Base-by-base conservation (phyloP, 1,140 invertebrate species). In the Yoshiicerus persimilis region DNA sequence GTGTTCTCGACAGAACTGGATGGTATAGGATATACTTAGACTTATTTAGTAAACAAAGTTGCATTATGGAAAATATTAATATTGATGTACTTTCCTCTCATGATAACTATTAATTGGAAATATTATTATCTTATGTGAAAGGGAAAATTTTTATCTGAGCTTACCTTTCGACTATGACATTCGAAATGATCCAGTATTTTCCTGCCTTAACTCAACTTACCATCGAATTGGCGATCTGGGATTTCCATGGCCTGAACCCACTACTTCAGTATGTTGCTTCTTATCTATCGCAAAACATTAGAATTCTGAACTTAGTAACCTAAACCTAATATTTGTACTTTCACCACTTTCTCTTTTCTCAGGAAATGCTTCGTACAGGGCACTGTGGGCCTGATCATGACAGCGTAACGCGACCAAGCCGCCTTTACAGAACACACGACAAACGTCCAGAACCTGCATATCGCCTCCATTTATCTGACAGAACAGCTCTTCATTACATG, bases 121-220 rank as follows among this genome's bases (percentile, higher is more conserved):
- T n/a, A n/a, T n/a, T n/a, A n/a, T n/a, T n/a, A n/a, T n/a, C n/a
- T n/a, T n/a, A n/a, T n/a, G n/a, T n/a, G n/a, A n/a, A n/a, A n/a
- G 90, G 90, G 88, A 90, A 62, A 88, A 91, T 25, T 90, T 89
- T 34, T 91, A 88, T 64, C 30, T 83, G 56, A 90, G 75, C 13
- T 38, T 88, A 20, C 90, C 90, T 9, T n/a, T 86, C 0, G 90
- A 91, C 27, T 91, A 91, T 87, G 89, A 91, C 56, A 88, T 91
- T 16, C 27, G 85, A 56, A 89, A 90, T 80, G 90, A 91, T 38
- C 66, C 25, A 32, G 80, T 83, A 9, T 91, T 91, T 47, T 36
- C 87, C 23, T 77, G 39, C 9, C 34, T 77, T 11, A 36, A 85
- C 16, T 91, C 90, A 9, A 91, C 90, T 0, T 91, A 91, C 66